A percentile compares a stretch with the other conserved stretches of the same genome.
These are phyloP conservation scores for Nasonia oneida DNA, from an alignment of 2,888 invertebrate genomes.

Conservation along the genomic window DNA sequence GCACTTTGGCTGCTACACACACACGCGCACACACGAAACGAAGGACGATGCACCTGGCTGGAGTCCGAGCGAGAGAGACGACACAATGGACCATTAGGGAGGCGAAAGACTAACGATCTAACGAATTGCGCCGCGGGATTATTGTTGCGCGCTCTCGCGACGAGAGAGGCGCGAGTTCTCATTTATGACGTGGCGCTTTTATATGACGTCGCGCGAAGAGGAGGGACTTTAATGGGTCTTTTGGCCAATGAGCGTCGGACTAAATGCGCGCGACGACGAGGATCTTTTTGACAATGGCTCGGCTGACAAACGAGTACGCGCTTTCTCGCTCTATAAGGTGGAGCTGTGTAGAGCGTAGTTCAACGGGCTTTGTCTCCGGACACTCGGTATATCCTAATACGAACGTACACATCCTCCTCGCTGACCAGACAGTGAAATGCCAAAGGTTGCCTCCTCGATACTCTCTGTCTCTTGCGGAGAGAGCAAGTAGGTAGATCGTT, in stretches of 20 bases:
- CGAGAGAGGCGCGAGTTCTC: conserved; percentile 23
- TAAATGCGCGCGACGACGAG: conserved; percentile 20
- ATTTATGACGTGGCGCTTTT: conserved; percentile 55
- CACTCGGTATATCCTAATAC: not conserved
- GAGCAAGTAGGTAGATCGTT: conserved; percentile 31
- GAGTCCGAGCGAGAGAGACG: not conserved
- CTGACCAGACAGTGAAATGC: conserved; percentile 35
- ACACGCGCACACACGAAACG: not conserved
- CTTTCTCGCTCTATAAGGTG: not conserved
- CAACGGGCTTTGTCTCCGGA: not conserved
- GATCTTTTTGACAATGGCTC: conserved; percentile 39
- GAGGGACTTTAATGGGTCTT: conserved; percentile 34
- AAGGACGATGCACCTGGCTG: conserved; percentile 37
- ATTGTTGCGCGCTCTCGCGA: not conserved
- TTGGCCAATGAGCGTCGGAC: conserved; percentile 34
- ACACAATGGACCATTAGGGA: conserved; percentile 40
- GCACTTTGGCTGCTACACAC: not conserved
- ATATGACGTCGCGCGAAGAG: conserved; percentile 34
- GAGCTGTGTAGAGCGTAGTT: not conserved
- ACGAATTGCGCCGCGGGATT: conserved; percentile 35
- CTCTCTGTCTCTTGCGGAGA: not conserved
- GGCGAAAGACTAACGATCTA: conserved; percentile 37
- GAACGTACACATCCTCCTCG: not conserved
- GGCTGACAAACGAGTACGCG: conserved; percentile 1
- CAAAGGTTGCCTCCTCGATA: conserved; percentile 20